Base-by-base conservation (phyloP, 2,888 invertebrate genomes). In the Electrophaes corylata region DNA sequence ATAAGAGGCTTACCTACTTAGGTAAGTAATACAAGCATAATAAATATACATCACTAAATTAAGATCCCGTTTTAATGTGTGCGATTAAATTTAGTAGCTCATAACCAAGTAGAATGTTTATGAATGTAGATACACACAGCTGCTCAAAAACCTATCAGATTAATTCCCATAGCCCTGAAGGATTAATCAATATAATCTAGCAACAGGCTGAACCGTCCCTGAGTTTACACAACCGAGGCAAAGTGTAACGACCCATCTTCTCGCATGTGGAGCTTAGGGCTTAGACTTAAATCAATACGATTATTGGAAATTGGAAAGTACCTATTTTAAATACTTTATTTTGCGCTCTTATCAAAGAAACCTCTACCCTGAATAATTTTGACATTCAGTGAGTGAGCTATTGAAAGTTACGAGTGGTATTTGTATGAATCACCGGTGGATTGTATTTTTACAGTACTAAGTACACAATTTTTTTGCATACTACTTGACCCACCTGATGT, bases 221-320 rank as follows among this genome's bases (percentile, higher is more conserved):
- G n/a, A 52, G 62, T 52, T 45, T 62, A 56, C 58, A 52, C 56
- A 53, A 44, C 35, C 35, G 44, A 52, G 41, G 44, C 44, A 47
- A 57, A 54, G 58, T 58, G 47, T 49, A 58, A 62, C 62, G 58
- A 59, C 55, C 62, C 8, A 16, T 29, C n/a, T n/a, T n/a, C 14
- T 19, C 3, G 26, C 12, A 33, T 43, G 47, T 47, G 33, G 23
- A 26, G 44, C 18, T 23, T 18, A 35, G 26, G 47, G 33, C 53
- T 46, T 40, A 54, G 35, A 41, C 54, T 19, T 18, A 4, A 54
- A 47, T 54, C 41, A 41, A 54, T 54, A 33, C 20, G 12, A 41
- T 46, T 53, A 46, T 40, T 40, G 16, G 16, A 31, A 43, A n/a
- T n/a, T n/a, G 14, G 14, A n/a, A n/a, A n/a, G n/a, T n/a, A n/a